phyloP scores from a whole-genome alignment of 2,888 invertebrate genomes.

The Lasioglossum lativentre region DNA sequence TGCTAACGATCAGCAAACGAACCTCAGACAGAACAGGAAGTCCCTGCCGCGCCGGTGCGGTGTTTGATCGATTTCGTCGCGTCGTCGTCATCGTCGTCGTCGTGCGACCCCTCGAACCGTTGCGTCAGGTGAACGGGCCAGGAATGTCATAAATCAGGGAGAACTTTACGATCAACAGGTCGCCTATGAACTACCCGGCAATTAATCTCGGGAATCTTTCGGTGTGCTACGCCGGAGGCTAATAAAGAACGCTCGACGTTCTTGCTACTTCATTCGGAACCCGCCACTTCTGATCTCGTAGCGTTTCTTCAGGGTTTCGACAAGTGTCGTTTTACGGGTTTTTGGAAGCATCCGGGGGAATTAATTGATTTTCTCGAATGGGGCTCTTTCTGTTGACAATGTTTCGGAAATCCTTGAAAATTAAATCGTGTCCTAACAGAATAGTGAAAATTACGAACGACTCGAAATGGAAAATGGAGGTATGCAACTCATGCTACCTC shows the following conservation, averaged over 20 bases:
- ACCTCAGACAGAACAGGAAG: conserved; percentile 31
- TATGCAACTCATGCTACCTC: no score
- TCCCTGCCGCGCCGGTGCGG: not conserved
- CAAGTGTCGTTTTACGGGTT: not conserved
- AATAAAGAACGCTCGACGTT: not conserved
- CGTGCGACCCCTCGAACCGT: conserved; percentile 5
- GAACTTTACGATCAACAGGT: conserved; percentile 11
- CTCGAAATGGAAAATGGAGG: no score
- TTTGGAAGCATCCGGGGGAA: not conserved
- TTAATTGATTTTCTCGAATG: not conserved
- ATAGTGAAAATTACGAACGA: no score
- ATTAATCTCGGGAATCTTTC: conserved; percentile 7
- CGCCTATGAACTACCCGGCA: not conserved
- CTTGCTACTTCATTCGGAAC: not conserved
- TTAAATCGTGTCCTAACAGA: no score
- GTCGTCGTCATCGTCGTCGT: not conserved
- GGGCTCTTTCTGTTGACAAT: no score
- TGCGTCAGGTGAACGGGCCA: not conserved
- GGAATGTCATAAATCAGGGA: conserved; percentile 20
- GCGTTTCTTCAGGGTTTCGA: not conserved
- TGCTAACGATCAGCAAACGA: conserved; percentile 62
- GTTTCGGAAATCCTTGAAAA: no score
- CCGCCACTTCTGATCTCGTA: not conserved
- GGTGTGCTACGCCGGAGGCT: not conserved
- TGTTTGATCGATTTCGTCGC: conserved; percentile 11